Evolutionary conservation across 92 coral and sea anemone genomes (phyloP), one percentile per base, ranked within the genome.

Genomic region (Muricea muricata): DNA sequence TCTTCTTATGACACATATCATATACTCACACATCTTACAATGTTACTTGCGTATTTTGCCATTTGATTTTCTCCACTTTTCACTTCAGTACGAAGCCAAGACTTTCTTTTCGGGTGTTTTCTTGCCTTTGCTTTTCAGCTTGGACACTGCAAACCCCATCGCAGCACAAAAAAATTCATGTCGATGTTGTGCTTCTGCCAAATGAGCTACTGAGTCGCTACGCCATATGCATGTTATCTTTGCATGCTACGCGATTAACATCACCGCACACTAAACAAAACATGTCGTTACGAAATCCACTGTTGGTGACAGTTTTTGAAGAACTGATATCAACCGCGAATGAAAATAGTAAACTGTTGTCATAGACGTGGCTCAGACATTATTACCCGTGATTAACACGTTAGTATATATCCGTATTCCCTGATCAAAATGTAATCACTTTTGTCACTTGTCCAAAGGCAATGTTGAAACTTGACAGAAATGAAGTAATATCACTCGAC

Each of bases 381-480:
- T 63, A 63, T 63, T 63, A 63, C 37, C 37, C 21, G 30, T 20
- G 70, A 63, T 63, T 63, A 63, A 26, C 70, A 10, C 70, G 70
- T 32, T 32, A 63, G 4, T 32, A 63, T 30, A 28, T 32, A 63
- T 63, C 39, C 70, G 70, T 30, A 30, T 63, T 63, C 70, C 6
- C 70, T 29, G 37, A 63, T 28, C 70, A 28, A 63, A n/a, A 63
- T 15, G 13, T 8, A 32, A 63, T 37, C 37, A 30, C 37, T 9
- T 39, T 63, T 63, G 70, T 63, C 70, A 63, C 70, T 52, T 52
- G 60, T 52, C 60, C 60, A 52, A 52, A 52, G 26, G 60, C 60
- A 52, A 52, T 52, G 70, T 32, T 39, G 70, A 63, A 32, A 63
- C 28, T 54, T 63, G 70, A 63, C 70, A 63, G 70, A 63, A 63